Percentiles rank a stretch among this genome's conserved stretches.
phyloP scores from a whole-genome alignment of 37 sponge, comb jelly and placozoan species.

The Dysidea cf. avara region DNA sequence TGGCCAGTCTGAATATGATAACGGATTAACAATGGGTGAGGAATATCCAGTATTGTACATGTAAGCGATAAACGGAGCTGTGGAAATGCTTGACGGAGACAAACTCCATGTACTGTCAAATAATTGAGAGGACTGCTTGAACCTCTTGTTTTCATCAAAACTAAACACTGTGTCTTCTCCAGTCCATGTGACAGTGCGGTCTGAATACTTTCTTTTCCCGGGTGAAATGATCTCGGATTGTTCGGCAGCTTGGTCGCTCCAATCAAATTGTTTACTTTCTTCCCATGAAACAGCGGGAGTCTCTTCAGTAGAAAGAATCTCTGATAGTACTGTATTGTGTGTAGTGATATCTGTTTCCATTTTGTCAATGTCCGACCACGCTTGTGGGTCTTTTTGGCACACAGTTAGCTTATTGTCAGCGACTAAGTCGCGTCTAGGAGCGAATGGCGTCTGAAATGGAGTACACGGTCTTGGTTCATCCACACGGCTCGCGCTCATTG shows the following conservation, averaged over 20 bases:
- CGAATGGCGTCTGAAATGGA: slow-evolving; percentile 22
- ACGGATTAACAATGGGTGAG: neutral
- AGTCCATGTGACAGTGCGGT: too few relatives aligned
- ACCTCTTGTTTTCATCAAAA: slow-evolving; percentile 50
- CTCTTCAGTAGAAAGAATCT: too few relatives aligned
- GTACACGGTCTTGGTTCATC: slow-evolving; percentile 36
- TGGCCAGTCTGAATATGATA: too few relatives aligned
- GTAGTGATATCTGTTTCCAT: neutral
- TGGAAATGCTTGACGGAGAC: slow-evolving; percentile 31
- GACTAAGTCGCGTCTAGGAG: neutral
- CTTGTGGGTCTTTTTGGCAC: too few relatives aligned
- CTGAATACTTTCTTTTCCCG: too few relatives aligned
- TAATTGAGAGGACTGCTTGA: slow-evolving; percentile 41
- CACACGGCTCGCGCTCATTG: slow-evolving; percentile 25
- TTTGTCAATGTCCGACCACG: too few relatives aligned
- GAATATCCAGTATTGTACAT: slow-evolving; percentile 51
- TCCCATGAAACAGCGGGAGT: too few relatives aligned
- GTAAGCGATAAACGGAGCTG: slow-evolving; percentile 54
- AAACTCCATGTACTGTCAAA: slow-evolving; percentile 25
- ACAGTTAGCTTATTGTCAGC: slow-evolving; percentile 9
- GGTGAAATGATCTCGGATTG: too few relatives aligned
- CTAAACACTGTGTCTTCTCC: too few relatives aligned
- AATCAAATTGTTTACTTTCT: too few relatives aligned
- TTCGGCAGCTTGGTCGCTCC: too few relatives aligned
- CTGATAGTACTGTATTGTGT: neutral